phyloP scores from a whole-genome alignment of 2,797 vertebrate species.

The Microctenopoma lineatum region DNA sequence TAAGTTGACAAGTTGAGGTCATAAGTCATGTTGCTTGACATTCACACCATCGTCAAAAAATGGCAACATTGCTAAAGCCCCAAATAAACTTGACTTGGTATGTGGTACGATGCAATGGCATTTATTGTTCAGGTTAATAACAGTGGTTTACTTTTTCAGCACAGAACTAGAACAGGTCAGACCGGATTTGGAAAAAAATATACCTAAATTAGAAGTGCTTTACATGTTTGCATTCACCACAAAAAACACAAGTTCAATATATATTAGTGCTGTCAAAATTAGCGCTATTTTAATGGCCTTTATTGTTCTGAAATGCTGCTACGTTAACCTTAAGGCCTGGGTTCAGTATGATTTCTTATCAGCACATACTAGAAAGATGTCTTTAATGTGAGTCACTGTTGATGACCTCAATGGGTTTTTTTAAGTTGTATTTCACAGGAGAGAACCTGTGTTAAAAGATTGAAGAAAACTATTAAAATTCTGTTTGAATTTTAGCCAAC shows the following conservation, averaged over 20 bases:
- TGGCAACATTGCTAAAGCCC: slow-evolving; percentile 54
- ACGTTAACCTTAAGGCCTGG: no score
- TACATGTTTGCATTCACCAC: background rate
- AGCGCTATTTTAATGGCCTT: no score
- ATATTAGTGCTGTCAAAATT: no score
- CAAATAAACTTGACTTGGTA: slow-evolving; percentile 35
- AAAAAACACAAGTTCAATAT: background rate
- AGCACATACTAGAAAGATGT: no score
- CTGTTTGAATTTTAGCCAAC: no score
- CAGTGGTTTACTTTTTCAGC: slow-evolving; percentile 23
- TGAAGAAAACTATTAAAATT: no score
- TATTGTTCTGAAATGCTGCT: no score
- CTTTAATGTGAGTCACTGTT: no score
- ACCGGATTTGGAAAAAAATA: slow-evolving; percentile 5
- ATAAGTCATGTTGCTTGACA: slow-evolving; percentile 46
- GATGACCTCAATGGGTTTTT: no score
- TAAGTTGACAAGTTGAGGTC: slow-evolving; percentile 5
- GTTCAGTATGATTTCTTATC: no score
- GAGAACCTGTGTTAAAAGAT: no score
- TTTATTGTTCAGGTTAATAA: slow-evolving; percentile 36
- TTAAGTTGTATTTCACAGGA: no score
- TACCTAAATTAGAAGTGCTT: slow-evolving; percentile 7
- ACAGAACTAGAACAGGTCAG: slow-evolving; percentile 67
- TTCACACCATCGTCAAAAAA: slow-evolving; percentile 57
- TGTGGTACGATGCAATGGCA: slow-evolving; percentile 38